These are phyloP conservation scores for Polyommatus iphigenia DNA, from an alignment of 2,888 invertebrate species.

Conservation along the genomic window DNA sequence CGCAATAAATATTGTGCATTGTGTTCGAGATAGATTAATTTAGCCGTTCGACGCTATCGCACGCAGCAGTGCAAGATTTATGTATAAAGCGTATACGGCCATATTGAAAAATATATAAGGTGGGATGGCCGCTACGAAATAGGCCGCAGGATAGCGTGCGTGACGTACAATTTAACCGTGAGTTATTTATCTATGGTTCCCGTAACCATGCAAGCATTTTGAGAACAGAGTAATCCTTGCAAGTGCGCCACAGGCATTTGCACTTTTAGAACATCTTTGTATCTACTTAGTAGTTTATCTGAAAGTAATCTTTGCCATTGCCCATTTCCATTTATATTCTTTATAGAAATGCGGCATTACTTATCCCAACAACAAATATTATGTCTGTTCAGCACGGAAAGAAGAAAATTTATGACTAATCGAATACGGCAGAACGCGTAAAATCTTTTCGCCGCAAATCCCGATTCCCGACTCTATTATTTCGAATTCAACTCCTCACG, in stretches of 20 bases:
- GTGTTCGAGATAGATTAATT: constrained; percentile 53
- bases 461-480: constrained; percentile 15
- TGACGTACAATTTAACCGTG: constrained; percentile 33
- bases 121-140: constrained; percentile 33
- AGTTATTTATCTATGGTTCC: constrained; percentile 29
- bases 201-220: background rate
- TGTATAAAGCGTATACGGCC: constrained; percentile 45
- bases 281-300: background rate
- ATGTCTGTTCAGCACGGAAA: background rate
- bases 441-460: constrained; percentile 24
- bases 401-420: constrained; percentile 19
- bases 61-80: constrained; percentile 50
- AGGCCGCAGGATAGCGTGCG: constrained; percentile 29
- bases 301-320: background rate
- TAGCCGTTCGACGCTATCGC: constrained; percentile 50
- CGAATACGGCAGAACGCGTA: constrained; percentile 18
- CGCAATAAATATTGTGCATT: constrained; percentile 52
- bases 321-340: background rate
- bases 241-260: background rate
- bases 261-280: background rate
- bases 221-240: background rate
- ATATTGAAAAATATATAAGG: constrained; percentile 48
- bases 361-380: background rate
- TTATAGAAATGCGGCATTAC: background rate
- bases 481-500: constrained; percentile 46